Conservation (phyloP, 2,797 vertebrate genomes). For the Sternotherus odoratus region DNA sequence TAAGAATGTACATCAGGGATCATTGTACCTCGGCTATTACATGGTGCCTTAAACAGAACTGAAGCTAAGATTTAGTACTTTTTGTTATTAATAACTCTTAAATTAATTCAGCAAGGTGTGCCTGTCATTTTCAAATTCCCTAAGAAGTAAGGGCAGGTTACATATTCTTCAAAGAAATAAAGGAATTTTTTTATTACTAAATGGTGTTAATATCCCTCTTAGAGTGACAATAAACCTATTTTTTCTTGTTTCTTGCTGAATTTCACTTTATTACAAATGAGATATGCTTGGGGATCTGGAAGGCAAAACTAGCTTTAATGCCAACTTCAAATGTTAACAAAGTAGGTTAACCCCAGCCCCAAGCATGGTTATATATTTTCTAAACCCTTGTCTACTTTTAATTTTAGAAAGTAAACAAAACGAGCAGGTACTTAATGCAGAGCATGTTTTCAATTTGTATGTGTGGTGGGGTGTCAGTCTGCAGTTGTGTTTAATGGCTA, state of each 20-base stretch:
- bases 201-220: constrained; percentile 78
- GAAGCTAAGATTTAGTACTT: constrained; percentile 85
- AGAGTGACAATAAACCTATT: constrained; percentile 79
- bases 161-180: constrained; percentile 81
- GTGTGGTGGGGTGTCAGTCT: constrained; percentile 72
- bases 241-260: constrained; percentile 82
- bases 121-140: constrained; percentile 84
- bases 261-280: constrained; percentile 83
- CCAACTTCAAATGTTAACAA: constrained; percentile 71
- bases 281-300: constrained; percentile 78
- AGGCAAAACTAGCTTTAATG: constrained; percentile 82
- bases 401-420: constrained; percentile 77
- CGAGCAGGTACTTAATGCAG: constrained; percentile 81
- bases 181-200: constrained; percentile 76
- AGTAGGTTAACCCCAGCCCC: constrained; percentile 65
- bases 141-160: constrained; percentile 80
- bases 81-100: constrained; percentile 82
- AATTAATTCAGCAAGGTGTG: constrained; percentile 84
- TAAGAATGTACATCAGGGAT: constrained; percentile 99
- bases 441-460: constrained; percentile 81
- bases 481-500: constrained; percentile 67
- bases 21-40: constrained; percentile 99
- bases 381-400: constrained; percentile 76
- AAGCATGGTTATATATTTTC: constrained; percentile 78
- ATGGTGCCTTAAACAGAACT: constrained; percentile 98